Evolutionary conservation across 2,888 invertebrate species (phyloP), one percentile per base, ranked within the genome.

Genomic region (Cylloceria caligata): DNA sequence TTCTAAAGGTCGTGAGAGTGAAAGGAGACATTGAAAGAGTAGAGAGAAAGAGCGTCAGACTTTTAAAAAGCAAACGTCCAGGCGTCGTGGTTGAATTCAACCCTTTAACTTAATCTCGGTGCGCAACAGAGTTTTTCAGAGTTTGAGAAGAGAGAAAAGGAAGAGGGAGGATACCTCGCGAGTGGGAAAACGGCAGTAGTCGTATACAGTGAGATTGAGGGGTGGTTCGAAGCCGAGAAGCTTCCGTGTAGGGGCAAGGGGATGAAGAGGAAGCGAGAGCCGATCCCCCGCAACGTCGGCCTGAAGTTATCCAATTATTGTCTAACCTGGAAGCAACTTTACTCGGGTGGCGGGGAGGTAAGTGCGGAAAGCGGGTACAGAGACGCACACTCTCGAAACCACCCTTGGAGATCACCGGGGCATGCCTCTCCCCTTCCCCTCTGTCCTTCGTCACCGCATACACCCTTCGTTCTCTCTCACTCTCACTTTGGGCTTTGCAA

Each of bases 281-380:
- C 86, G 86, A 85, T 89, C 88, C 83, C 72, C 68, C 79, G 79
- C 75, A 77, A 68, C 88, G 88, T 86, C 89, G 89, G 90, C 90
- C 89, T 91, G 88, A 92, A 92, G 90, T 92, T 92, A 92, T 92
- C 92, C 92, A 92, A 92, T 92, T 92, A 92, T 92, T 92, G 92
- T 92, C 92, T 92, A 92, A 92, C 92, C 92, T 91, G 92, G 90
- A 89, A 90, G 91, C 91, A 91, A 91, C 90, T 92, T 91, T 89
- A 89, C 90, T 89, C 88, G 75, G 89, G 87, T 87, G 86, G 87
- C 87, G 85, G 86, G 86, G 85, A 72, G 78, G 62, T 27, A 73
- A 74, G 55, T 69, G 67, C 13, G 85, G 85, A 80, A 79, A 83
- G 78, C 69, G 84, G 79, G 80, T 34, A 47, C 74, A 62, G 76